Evolutionary conservation across 2,113 vertebrate genomes (phyloP), one percentile per base, ranked within the genome.

Genomic region (Pygoscelis antarcticus): DNA sequence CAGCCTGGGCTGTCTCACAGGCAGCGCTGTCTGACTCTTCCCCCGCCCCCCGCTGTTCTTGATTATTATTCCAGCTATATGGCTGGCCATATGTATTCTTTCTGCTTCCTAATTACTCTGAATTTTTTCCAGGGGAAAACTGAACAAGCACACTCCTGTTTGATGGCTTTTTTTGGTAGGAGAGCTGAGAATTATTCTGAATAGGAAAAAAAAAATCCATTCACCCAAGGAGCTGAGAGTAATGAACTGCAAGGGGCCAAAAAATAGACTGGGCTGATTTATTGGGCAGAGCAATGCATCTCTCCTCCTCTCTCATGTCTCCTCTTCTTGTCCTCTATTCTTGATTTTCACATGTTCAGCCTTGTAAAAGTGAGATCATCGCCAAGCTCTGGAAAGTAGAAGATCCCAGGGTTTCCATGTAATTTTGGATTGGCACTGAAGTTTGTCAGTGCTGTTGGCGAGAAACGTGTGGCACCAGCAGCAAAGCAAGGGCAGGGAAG

Each of bases 51-150:
- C 2, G 11, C 97, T 90, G 88, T 60, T 97, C 68, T 79, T 90
- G 70, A 88, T 96, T 96, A 90, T 95, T 92, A 96, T 95, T 96
- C 92, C 9, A 10, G 64, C 79, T 97, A 90, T 95, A 95, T 82
- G 83, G 22, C 71, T 94, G 66, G 71, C 95, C 96, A 92, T 93
- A 97, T 93, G 93, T 93, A 97, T 93, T 77, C 79, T 93, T 97
- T 88, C 94, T 83, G 71, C 81, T 96, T 93, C 84, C 84, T 96
- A 85, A 97, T 94, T 91, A 82, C 40, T 72, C 61, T 95, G 87
- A 82, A 49, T 2, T 49, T 89, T 96, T 97, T 95, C 81, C 81
- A 90, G 55, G 16, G 54, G 77, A 79, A 87, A 96, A 92, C 21
- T 34, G 42, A 90, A 88, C 27, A 87, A 66, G 11, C 23, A 36